Evolutionary conservation across 2,113 vertebrate genomes (phyloP), one percentile per base, ranked within the genome.

Genomic region (Gallinago media): DNA sequence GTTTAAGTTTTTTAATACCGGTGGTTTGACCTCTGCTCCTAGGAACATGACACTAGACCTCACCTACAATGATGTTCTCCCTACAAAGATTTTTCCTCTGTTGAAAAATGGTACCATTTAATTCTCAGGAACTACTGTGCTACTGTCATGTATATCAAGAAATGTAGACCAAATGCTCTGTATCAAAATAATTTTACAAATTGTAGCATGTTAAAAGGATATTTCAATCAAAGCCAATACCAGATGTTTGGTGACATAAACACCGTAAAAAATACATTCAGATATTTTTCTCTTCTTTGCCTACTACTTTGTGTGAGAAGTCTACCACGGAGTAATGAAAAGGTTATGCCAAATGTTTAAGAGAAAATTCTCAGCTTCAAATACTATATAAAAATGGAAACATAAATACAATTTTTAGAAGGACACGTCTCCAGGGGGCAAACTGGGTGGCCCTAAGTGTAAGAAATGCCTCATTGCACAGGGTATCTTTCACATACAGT

Each of bases 281-380:
- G 65, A 46, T 75, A 27, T 82, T 96, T 97, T 95, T 94, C 79
- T 88, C 63, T 65, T 84, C 21, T 87, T 72, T 87, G 38, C 19
- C 77, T 73, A 26, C 66, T 94, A 67, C 38, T 94, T 79, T 42
- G 59, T 88, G 76, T 58, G 67, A 94, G 61, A 94, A 88, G 32
- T 36, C 52, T 84, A 78, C 42, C 47, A 55, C 12, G 32, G 58
- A 92, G 50, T 92, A 95, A 94, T 29, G 65, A 71, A 96, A 94
- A 92, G 85, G 36, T 79, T 96, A 88, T 85, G 47, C 74, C 89
- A 97, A 93, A 62, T 13, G 68, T 88, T 81, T 46, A 66, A 77
- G n/a, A 96, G 84, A 97, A 94, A 93, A 95, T 73, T 89, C 49
- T 93, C 68, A 75, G 16, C 59, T 78, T 96, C 75, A 96, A 88